Evolutionary conservation across 2,888 invertebrate species (phyloP), one percentile per base, ranked within the genome.

Genomic region (Drosophila leonis): DNA sequence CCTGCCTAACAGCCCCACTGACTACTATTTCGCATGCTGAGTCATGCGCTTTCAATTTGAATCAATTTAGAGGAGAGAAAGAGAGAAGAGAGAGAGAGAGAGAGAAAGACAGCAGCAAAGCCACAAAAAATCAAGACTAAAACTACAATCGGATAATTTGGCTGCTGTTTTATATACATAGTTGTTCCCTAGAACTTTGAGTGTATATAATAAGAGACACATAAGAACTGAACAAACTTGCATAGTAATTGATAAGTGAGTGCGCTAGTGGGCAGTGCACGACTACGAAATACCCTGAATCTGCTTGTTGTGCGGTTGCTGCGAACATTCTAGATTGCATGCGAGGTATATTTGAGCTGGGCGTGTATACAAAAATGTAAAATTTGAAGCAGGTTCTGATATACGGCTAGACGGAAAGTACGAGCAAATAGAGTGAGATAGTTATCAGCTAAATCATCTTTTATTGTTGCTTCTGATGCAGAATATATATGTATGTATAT

Each of bases 1-100:
- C 18, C 42, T 20, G 24, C 29, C n/a, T 31, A 52, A 37, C 63
- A 4, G 12, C 37, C 35, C 29, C 42, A 37, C 10, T n/a, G 33
- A 52, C 15, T 46, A 37, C 65, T 64, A 57, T 77, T 75, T 75
- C 31, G 70, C 72, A 62, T 77, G 88, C 88, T 87, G 90, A 89
- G 88, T 87, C 86, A 87, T 87, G 89, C 80, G 85, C 85, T 65
- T 82, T 82, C 88, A 87, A 89, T 89, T 87, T 73, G 80, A 89
- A 77, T 87, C 88, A 87, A 89, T 89, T 89, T 84, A 86, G 69
- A 70, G 71, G 68, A 35, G 20, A 61, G 80, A 35, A 2, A 24
- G 9, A 33, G 15, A 49, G 48, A 20, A 18, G 31, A 13, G 31
- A 49, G 12, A 18, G 12, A 12, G 20, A 13, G 2, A 18, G 7